Base-by-base conservation (phyloP, 1,140 invertebrate genomes). In the Leptopilina boulardi region DNA sequence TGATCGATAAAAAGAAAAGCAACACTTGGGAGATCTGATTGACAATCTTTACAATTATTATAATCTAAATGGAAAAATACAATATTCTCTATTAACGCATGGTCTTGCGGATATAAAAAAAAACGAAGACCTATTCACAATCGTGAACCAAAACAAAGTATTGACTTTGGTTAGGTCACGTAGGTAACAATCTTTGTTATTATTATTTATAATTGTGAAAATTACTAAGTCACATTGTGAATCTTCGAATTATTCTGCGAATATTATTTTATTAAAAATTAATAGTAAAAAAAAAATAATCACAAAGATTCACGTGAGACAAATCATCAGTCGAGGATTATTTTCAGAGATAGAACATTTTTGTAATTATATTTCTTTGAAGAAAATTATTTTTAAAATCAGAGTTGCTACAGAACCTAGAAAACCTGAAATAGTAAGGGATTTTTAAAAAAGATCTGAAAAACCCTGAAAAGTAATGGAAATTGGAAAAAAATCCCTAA, bases 61-160 rank as follows among this genome's bases (percentile, higher is more conserved):
- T 30, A 66, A 66, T 66, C 59, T 66, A 66, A 66, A 66, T 66
- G 59, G 59, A 66, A 66, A 66, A 66, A 66, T 66, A 66, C 59
- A 66, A 59, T n/a, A n/a, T 66, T 66, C 59, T 66, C 59, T 66
- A 66, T 66, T 5, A 66, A 66, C 26, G 23, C 21, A 30, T 13
- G 59, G 59, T 66, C 59, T 34, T 66, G n/a, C n/a, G 23, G 59
- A 66, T 15, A 66, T 15, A 66, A 66, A 66, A 66, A 66, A 66
- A 66, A 30, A 66, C 59, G 26, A 51, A 51, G 47, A 66, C 59
- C 59, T 66, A 66, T 66, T 66, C 59, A 66, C 59, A 66, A 66
- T 23, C 59, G 59, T 23, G 13, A 23, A 66, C 59, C 59, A 66
- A n/a, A 66, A 66, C 11, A 30, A 0, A 66, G 59, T 66, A 66